Evolutionary conservation across 2,113 vertebrate species (phyloP).

Genomic region (Poeciliopsis turrubarensis): DNA sequence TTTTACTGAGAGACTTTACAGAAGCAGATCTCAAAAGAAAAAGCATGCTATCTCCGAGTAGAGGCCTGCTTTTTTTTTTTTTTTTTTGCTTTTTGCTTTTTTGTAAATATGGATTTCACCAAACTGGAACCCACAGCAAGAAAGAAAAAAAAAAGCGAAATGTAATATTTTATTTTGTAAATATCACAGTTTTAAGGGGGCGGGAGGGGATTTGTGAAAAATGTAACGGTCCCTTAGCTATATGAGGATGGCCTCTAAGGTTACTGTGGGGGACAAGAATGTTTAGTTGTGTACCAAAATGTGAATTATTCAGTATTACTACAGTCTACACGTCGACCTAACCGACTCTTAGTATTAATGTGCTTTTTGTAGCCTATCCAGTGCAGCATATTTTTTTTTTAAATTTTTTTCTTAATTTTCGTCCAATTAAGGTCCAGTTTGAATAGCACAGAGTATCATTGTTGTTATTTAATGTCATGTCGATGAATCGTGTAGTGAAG

Average conservation of each 20-base stretch:
- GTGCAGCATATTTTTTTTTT: conserved; percentile 84
- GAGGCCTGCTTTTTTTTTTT: conserved; percentile 76
- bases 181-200: conserved; percentile 94
- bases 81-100: conserved; percentile 39
- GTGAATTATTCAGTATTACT: conserved; percentile 99
- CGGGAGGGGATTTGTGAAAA: conserved; percentile 89
- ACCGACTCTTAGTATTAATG: conserved; percentile 99
- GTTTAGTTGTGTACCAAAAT: conserved; percentile 99
- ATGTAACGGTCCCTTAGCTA: conserved; percentile 94
- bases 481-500: conserved; percentile 99
- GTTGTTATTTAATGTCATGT: conserved; percentile 99
- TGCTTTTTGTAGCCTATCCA: conserved; percentile 97
- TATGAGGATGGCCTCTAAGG: conserved; percentile 87
- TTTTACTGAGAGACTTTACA: conserved; percentile 85
- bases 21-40: conserved; percentile 82
- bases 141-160: conserved; percentile 83
- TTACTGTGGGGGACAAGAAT: conserved; percentile 97
- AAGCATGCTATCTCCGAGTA: conserved; percentile 87
- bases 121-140: conserved; percentile 72
- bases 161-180: conserved; percentile 99
- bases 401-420: conserved; percentile 68
- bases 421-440: conserved; percentile 96
- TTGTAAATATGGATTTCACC: conserved; percentile 97
- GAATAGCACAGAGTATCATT: conserved; percentile 98
- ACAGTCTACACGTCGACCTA: conserved; percentile 99